Evolutionary conservation across 2,113 vertebrate genomes (phyloP).

Genomic region (Calonectris borealis): DNA sequence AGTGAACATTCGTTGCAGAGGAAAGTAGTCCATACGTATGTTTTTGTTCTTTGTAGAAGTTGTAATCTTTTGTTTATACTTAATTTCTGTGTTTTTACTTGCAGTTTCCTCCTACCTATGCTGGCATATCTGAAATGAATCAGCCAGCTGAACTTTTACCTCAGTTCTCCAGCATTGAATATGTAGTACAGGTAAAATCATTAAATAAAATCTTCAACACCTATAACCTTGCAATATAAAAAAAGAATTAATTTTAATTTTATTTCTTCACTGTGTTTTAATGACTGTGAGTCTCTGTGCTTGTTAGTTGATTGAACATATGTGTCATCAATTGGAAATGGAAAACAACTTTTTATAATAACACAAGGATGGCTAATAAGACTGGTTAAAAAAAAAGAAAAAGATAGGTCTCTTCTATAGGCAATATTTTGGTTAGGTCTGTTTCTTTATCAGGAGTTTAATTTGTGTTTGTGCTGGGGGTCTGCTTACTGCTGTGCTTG

Average conservation of each 20-base stretch:
- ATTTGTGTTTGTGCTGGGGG: not conserved
- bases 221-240: not conserved
- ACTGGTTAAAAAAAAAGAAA: not conserved
- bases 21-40: not conserved
- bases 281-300: not conserved
- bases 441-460: not conserved
- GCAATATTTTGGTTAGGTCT: not conserved
- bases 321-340: not conserved
- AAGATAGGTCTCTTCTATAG: not conserved
- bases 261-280: not conserved
- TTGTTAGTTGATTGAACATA: not conserved
- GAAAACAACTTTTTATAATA: not conserved
- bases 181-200: constrained; percentile 91
- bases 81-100: constrained; percentile 14
- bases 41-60: not conserved
- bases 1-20: not conserved
- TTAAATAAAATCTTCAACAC: not conserved
- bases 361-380: not conserved
- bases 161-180: constrained; percentile 98
- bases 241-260: not conserved
- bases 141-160: constrained; percentile 96
- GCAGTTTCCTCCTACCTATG: constrained; percentile 96
- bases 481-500: not conserved
- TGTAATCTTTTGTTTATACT: not conserved
- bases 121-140: constrained; percentile 96